Evolutionary conservation across 2,888 invertebrate genomes (phyloP).

Genomic region (Pterobdella sp.): DNA sequence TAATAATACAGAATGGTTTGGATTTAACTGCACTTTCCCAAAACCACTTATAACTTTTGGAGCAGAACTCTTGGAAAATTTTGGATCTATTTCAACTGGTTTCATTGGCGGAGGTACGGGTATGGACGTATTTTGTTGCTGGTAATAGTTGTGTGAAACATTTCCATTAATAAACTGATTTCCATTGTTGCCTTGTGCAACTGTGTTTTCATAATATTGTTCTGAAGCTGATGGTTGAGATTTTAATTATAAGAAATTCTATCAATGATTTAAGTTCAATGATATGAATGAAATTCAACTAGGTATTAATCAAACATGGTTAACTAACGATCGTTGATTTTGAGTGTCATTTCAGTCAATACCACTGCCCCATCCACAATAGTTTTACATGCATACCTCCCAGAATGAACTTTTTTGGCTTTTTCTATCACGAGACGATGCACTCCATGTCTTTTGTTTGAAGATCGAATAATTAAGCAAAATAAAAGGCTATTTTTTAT

Average conservation of each 20-base stretch:
- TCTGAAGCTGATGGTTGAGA: too few species aligned
- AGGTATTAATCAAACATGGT: too few species aligned
- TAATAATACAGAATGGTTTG: slow-evolving; percentile 50
- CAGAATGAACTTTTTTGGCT: slow-evolving; percentile 24
- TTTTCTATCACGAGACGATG: slow-evolving; percentile 25
- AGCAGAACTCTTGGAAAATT: background rate
- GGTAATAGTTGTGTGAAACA: too few species aligned
- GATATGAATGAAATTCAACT: too few species aligned
- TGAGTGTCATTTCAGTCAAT: slow-evolving; percentile 17
- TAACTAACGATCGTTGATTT: slow-evolving; percentile 2
- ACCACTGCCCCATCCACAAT: slow-evolving; percentile 10
- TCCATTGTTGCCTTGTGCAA: too few species aligned
- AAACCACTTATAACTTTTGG: background rate
- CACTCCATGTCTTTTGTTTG: slow-evolving; percentile 17
- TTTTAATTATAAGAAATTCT: too few species aligned
- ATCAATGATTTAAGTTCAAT: too few species aligned
- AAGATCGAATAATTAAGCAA: background rate
- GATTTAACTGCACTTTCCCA: background rate
- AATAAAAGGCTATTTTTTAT: too few species aligned
- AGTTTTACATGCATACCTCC: slow-evolving; percentile 28
- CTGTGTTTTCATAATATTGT: too few species aligned
- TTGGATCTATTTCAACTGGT: background rate
- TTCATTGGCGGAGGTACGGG: background rate
- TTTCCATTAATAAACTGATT: too few species aligned
- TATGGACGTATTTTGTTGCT: background rate